Percentiles rank a stretch among this genome's conserved stretches.
Evolutionary conservation across 2,797 vertebrate genomes (phyloP).

Genomic region (Crypturellus tataupa): DNA sequence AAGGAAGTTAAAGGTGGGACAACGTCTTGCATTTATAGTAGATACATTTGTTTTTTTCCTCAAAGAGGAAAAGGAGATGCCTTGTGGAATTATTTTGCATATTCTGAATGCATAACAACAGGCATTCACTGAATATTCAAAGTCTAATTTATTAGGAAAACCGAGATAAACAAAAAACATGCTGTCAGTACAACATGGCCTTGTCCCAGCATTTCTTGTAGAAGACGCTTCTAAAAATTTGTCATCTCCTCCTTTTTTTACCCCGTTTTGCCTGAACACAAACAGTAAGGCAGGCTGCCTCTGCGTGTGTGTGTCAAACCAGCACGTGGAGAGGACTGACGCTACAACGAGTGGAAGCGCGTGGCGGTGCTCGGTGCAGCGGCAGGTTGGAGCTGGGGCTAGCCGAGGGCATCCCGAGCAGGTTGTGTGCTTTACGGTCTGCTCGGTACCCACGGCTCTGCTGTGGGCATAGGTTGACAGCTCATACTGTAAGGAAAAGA

Average conservation of each 20-base stretch:
- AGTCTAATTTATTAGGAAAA: not conserved
- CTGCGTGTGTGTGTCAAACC: not conserved
- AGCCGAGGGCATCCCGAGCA: not conserved
- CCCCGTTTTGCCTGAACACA: not conserved
- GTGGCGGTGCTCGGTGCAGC: accelerated
- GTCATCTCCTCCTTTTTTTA: not conserved
- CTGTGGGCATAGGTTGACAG: not conserved
- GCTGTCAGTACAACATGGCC: accelerated
- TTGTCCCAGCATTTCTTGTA: not conserved
- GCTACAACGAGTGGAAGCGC: not conserved
- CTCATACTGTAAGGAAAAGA: not conserved
- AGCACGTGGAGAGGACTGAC: not conserved
- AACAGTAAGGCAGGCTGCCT: not conserved
- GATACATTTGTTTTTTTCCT: not conserved
- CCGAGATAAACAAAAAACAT: not conserved
- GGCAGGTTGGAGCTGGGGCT: not conserved
- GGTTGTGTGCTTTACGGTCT: not conserved
- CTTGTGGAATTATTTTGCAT: not conserved
- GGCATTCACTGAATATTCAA: not conserved
- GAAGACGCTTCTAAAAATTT: not conserved
- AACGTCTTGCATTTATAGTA: not conserved
- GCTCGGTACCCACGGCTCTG: not conserved
- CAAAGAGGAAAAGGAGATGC: not conserved
- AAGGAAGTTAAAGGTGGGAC: not conserved
- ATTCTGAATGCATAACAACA: not conserved